Evolutionary conservation across 2,888 invertebrate species (phyloP).

Genomic region (Argyra leucocephala): DNA sequence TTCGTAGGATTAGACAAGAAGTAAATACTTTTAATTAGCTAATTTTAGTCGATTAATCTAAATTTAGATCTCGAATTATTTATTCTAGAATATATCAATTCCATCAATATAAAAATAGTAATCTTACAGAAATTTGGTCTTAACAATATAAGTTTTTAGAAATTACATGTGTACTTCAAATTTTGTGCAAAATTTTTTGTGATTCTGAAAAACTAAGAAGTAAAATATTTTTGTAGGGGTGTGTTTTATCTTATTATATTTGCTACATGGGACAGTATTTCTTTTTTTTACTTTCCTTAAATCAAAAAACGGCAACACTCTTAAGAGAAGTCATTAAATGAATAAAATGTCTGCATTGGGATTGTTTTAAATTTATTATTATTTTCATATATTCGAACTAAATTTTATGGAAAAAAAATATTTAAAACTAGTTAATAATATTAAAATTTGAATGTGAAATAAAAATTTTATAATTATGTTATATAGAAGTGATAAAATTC

Average conservation of each 20-base stretch:
- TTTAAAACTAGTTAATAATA: neutral
- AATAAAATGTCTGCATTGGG: constrained; percentile 4
- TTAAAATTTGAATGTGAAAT: neutral
- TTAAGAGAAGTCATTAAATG: neutral
- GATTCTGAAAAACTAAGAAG: no score
- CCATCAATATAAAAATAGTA: no score
- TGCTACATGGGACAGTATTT: neutral
- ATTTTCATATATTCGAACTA: neutral
- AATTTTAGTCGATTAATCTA: no score
- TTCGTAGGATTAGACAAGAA: no score
- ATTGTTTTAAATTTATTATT: neutral
- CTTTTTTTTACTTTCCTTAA: neutral
- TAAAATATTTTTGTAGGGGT: no score
- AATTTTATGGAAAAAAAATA: neutral
- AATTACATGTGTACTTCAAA: no score
- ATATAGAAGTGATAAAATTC: neutral
- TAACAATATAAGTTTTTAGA: no score
- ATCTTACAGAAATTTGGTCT: no score
- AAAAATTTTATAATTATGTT: neutral
- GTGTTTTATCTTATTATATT: neutral
- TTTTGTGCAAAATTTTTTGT: no score
- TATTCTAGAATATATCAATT: no score
- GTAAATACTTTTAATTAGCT: no score
- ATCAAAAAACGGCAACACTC: neutral
- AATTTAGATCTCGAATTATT: no score